Conservation (phyloP, 2,888 invertebrate species). For the Andrena praecox region DNA sequence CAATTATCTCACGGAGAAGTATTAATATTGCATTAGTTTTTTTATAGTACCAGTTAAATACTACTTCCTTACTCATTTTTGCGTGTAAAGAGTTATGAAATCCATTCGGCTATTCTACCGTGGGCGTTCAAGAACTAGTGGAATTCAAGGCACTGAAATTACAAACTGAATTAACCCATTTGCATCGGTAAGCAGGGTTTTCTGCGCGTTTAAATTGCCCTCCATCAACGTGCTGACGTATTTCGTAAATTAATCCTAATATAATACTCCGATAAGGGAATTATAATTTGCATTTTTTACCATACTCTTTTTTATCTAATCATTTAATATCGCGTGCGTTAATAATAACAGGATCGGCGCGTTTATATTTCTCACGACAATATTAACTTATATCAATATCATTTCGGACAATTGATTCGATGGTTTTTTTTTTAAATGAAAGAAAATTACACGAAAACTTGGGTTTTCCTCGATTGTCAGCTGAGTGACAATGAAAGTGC, state of each 20-base stretch:
- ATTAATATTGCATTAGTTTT: neutral
- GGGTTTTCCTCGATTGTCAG: too few relatives aligned
- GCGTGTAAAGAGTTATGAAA: slow-evolving; percentile 4
- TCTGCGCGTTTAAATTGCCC: neutral
- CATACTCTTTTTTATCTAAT: too few relatives aligned
- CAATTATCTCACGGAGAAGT: neutral
- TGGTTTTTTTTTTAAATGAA: too few relatives aligned
- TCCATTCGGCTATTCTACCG: neutral
- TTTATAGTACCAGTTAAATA: neutral
- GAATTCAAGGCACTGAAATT: slow-evolving; percentile 14
- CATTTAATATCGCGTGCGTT: too few relatives aligned
- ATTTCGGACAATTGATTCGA: too few relatives aligned
- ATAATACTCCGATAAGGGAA: neutral
- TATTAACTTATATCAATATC: neutral
- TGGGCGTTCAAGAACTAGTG: neutral
- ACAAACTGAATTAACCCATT: slow-evolving; percentile 19
- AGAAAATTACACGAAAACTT: too few relatives aligned
- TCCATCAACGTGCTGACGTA: neutral
- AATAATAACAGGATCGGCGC: neutral
- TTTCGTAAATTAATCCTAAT: neutral
- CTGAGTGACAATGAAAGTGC: too few relatives aligned
- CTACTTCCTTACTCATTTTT: neutral
- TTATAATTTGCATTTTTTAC: neutral
- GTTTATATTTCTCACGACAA: neutral
- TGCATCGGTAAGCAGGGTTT: slow-evolving; percentile 9